Evolutionary conservation across 2,797 vertebrate species (phyloP).

Genomic region (Choloepus didactylus): DNA sequence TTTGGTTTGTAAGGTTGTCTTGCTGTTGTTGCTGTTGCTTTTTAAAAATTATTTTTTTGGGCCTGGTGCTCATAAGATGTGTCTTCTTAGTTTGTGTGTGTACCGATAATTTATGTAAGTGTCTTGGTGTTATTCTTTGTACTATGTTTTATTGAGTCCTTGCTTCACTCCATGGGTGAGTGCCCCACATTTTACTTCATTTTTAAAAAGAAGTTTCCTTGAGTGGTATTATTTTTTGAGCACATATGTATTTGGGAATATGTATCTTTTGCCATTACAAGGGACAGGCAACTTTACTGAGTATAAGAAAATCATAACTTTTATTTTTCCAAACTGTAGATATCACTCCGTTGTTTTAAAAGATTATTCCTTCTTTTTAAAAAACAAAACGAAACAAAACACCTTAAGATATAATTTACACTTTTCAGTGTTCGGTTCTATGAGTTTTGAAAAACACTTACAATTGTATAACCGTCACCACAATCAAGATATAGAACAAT

Average conservation of each 20-base stretch:
- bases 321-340: constrained; percentile 6
- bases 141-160: neutral
- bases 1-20: neutral
- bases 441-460: neutral
- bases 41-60: neutral
- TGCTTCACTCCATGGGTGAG: neutral
- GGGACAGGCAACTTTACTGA: neutral
- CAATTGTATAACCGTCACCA: neutral
- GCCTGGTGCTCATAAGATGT: fast-evolving
- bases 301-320: neutral
- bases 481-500: neutral
- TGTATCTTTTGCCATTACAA: neutral
- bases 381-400: neutral
- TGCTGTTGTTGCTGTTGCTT: neutral
- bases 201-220: neutral
- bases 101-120: neutral
- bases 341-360: neutral
- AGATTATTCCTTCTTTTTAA: neutral
- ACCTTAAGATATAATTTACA: neutral
- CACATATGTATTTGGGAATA: neutral
- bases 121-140: neutral
- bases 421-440: neutral
- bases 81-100: neutral
- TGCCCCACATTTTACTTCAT: neutral
- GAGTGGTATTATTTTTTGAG: neutral